Conservation (phyloP, 2,113 vertebrate genomes). For the Erythrocercus mccallii region DNA sequence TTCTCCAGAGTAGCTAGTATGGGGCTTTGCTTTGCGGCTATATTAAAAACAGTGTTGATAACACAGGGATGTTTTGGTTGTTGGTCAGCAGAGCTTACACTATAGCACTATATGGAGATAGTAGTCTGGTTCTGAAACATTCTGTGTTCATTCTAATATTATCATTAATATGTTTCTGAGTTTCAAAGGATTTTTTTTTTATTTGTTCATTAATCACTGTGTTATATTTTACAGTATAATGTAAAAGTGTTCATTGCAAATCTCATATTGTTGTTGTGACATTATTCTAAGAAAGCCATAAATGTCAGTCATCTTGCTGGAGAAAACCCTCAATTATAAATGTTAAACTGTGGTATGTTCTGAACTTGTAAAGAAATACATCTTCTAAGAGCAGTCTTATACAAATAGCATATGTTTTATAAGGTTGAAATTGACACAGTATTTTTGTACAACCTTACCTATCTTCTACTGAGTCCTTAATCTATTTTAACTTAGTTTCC, state of each 20-base stretch:
- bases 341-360: neutral
- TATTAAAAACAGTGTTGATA: neutral
- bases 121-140: neutral
- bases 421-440: neutral
- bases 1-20: neutral
- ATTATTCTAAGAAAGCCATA: neutral
- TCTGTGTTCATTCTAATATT: neutral
- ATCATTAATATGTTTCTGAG: neutral
- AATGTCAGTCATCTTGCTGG: neutral
- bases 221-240: neutral
- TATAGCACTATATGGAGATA: neutral
- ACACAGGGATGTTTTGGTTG: neutral
- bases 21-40: neutral
- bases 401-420: neutral
- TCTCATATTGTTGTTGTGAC: slow-evolving; percentile 10
- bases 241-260: neutral
- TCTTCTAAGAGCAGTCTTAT: neutral
- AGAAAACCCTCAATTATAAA: neutral
- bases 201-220: neutral
- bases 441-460: neutral
- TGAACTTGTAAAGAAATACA: neutral
- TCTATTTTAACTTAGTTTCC: neutral
- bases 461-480: neutral
- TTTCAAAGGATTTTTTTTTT: neutral
- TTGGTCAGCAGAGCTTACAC: neutral